phyloP scores from a whole-genome alignment of 2,888 invertebrate genomes.

The Hetaerina titia region DNA sequence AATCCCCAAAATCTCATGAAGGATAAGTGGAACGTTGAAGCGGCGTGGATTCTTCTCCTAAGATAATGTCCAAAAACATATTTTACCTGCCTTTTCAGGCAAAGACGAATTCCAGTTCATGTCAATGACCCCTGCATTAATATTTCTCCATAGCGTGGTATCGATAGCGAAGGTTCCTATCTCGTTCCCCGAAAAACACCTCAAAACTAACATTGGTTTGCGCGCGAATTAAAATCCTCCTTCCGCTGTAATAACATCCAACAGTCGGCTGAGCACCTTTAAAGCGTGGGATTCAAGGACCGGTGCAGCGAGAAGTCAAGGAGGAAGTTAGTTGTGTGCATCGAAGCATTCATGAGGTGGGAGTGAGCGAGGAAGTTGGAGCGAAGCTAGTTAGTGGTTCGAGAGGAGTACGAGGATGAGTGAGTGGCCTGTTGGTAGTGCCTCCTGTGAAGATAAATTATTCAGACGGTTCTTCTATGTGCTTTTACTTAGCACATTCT shows the following conservation, averaged over 20 bases:
- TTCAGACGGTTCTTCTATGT: background rate
- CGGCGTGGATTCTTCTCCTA: no score
- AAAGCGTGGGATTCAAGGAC: constrained; percentile 35
- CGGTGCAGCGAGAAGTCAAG: constrained; percentile 1
- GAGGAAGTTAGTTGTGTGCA: constrained; percentile 25
- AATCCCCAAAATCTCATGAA: no score
- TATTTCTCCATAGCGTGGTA: background rate
- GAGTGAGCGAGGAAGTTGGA: background rate
- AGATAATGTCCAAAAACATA: no score
- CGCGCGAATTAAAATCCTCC: constrained; percentile 6
- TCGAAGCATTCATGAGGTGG: constrained; percentile 11
- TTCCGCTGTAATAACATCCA: background rate
- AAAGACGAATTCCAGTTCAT: no score
- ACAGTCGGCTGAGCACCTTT: background rate
- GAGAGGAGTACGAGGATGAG: background rate
- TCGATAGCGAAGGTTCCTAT: background rate
- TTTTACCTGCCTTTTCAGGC: no score
- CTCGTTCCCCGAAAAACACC: background rate
- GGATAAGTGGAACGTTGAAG: no score
- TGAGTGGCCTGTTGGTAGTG: background rate
- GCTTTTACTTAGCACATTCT: background rate
- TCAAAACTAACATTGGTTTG: background rate
- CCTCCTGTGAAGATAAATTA: background rate
- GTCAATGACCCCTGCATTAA: background rate
- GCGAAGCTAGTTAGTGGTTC: background rate